phyloP scores from a whole-genome alignment of 2,113 vertebrate genomes.

The Pavo muticus region DNA sequence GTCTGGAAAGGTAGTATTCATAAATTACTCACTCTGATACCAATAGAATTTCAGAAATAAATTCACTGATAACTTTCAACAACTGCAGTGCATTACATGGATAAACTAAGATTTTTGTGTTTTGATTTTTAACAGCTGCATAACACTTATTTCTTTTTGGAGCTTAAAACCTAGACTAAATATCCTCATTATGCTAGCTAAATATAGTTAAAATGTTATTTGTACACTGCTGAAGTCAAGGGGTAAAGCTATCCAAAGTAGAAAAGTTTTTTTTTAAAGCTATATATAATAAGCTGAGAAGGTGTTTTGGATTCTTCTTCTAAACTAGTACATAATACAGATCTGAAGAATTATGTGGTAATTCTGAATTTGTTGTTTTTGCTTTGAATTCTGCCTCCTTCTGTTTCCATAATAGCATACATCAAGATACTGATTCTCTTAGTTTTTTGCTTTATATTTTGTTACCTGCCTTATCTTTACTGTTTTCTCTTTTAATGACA shows the following conservation, averaged over 20 bases:
- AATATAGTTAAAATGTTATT: background rate
- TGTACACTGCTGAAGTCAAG: background rate
- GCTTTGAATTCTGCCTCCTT: background rate
- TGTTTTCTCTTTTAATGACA: background rate
- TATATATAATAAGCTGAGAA: background rate
- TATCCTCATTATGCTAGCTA: background rate
- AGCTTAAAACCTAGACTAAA: background rate
- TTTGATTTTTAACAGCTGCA: background rate
- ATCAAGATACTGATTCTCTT: background rate
- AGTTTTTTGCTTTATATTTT: background rate
- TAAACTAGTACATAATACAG: background rate
- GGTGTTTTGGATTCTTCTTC: background rate
- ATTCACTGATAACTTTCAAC: background rate
- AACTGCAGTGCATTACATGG: accelerated
- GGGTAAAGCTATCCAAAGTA: background rate
- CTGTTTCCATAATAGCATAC: background rate
- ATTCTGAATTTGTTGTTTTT: background rate
- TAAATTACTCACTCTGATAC: background rate
- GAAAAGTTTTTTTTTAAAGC: background rate
- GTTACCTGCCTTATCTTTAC: background rate
- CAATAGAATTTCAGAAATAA: background rate
- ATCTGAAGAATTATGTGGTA: background rate
- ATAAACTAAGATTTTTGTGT: background rate
- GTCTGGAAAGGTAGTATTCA: constrained; percentile 81
- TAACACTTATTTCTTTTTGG: background rate